phyloP scores from a whole-genome alignment of 2,797 vertebrate species.

The Rhyacichthys aspro region DNA sequence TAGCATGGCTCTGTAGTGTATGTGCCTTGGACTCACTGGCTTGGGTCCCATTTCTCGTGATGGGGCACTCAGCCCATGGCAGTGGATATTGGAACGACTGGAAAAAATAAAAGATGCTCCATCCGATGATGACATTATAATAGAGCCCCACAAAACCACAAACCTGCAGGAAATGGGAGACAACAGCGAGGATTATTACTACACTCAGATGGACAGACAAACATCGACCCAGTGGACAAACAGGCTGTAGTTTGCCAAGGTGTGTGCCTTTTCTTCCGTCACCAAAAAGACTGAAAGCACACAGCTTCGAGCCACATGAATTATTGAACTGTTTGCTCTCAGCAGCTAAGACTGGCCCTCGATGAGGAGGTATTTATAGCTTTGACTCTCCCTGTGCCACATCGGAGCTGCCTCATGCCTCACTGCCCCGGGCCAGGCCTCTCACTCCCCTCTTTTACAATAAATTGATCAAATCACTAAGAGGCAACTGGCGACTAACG shows the following conservation, averaged over 20 bases:
- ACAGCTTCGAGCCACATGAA: constrained; percentile 68
- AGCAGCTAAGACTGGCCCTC: constrained; percentile 52
- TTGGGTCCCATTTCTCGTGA: constrained; percentile 85
- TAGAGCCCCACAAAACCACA: constrained; percentile 95
- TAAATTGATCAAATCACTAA: constrained; percentile 53
- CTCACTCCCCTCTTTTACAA: constrained; percentile 28
- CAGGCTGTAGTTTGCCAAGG: constrained; percentile 8
- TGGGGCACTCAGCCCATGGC: constrained; percentile 93
- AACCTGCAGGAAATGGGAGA: constrained; percentile 50
- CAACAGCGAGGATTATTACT: constrained; percentile 10
- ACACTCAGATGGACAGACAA: constrained; percentile 4
- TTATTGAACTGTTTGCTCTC: constrained; percentile 81
- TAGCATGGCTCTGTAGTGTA: neutral
- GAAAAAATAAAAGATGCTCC: constrained; percentile 98
- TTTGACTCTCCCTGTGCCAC: constrained; percentile 55
- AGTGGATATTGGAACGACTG: constrained; percentile 95
- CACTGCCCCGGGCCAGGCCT: constrained; percentile 40
- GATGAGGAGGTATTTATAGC: constrained; percentile 80
- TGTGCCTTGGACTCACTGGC: constrained; percentile 80
- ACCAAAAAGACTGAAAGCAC: constrained; percentile 31
- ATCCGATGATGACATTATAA: constrained; percentile 95
- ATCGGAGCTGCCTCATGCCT: constrained; percentile 52
- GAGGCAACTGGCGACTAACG: constrained; percentile 11
- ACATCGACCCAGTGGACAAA: constrained; percentile 14
- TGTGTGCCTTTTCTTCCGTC: constrained; percentile 28